Percentiles rank a stretch among this genome's conserved stretches.
These are phyloP conservation scores for Baccha elongata DNA, from an alignment of 2,888 invertebrate genomes.

Conservation along the genomic window DNA sequence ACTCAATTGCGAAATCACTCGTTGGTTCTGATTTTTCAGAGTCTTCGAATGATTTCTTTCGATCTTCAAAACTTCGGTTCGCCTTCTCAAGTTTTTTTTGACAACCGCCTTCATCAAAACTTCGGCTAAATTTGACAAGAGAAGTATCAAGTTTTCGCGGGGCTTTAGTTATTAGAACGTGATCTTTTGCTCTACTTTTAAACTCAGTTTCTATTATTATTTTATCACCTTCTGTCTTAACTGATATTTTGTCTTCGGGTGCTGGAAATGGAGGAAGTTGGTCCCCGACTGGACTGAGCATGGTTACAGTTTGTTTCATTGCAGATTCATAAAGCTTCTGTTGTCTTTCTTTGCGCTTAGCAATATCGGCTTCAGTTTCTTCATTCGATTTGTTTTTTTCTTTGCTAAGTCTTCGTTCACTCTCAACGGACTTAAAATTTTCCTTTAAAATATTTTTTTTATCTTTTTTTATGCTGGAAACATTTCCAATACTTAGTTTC, in stretches of 20 bases:
- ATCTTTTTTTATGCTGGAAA: conserved; percentile 77
- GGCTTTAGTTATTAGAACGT: conserved; percentile 89
- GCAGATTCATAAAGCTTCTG: conserved; percentile 90
- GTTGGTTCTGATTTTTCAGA: conserved; percentile 84
- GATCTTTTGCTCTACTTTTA: conserved; percentile 89
- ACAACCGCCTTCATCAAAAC: conserved; percentile 86
- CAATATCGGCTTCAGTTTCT: conserved; percentile 87
- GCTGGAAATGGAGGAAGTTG: conserved; percentile 88
- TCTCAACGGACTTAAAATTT: conserved; percentile 87
- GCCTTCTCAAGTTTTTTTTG: conserved; percentile 84
- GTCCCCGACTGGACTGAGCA: conserved; percentile 89
- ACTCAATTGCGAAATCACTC: conserved; percentile 84
- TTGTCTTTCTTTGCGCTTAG: conserved; percentile 89
- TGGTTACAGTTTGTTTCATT: conserved; percentile 88
- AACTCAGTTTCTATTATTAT: conserved; percentile 89
- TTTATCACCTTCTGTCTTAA: conserved; percentile 88
- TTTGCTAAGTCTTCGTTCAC: conserved; percentile 82
- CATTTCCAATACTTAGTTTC: conserved; percentile 82
- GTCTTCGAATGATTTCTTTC: conserved; percentile 86
- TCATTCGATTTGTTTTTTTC: conserved; percentile 89
- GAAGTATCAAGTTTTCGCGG: conserved; percentile 88
- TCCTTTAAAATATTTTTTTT: conserved; percentile 86
- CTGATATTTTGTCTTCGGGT: conserved; percentile 88
- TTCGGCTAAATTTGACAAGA: conserved; percentile 85
- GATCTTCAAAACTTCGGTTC: conserved; percentile 86